These are phyloP conservation scores for Meloidogyne hapla DNA, from an alignment of 1,140 invertebrate genomes.

Conservation along the genomic window DNA sequence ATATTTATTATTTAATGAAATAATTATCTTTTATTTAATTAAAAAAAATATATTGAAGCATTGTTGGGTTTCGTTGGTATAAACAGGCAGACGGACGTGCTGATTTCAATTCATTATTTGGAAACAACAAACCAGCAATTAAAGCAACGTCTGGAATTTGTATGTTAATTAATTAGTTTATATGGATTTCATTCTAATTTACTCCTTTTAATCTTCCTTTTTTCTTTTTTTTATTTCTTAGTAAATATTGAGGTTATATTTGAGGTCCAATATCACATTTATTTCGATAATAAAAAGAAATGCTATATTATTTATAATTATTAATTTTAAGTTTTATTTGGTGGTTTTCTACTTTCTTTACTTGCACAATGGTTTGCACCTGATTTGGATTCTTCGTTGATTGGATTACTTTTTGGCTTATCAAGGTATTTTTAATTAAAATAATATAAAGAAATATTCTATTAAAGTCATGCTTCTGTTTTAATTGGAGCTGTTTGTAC, in stretches of 20 bases:
- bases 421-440: conserved; percentile 12
- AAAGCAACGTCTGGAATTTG: conserved; percentile 24
- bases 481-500: conserved; percentile 23
- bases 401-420: conserved; percentile 17
- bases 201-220: no score
- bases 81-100: conserved; percentile 25
- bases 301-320: neutral
- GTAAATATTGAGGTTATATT: no score
- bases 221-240: no score
- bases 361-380: conserved; percentile 19
- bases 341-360: conserved; percentile 20
- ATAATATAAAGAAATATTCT: neutral
- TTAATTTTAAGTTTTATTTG: conserved; percentile 9
- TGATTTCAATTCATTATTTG: conserved; percentile 26
- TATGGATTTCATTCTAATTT: no score
- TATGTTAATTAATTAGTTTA: no score
- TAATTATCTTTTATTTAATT: neutral
- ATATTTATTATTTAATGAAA: no score
- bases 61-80: conserved; percentile 33
- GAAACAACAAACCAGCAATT: neutral
- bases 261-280: no score
- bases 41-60: neutral
- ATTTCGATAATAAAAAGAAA: no score
- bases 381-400: neutral
- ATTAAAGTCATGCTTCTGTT: conserved; percentile 20